Conservation (phyloP, 64 coral and sea anemone genomes). For the Porites lutea region DNA sequence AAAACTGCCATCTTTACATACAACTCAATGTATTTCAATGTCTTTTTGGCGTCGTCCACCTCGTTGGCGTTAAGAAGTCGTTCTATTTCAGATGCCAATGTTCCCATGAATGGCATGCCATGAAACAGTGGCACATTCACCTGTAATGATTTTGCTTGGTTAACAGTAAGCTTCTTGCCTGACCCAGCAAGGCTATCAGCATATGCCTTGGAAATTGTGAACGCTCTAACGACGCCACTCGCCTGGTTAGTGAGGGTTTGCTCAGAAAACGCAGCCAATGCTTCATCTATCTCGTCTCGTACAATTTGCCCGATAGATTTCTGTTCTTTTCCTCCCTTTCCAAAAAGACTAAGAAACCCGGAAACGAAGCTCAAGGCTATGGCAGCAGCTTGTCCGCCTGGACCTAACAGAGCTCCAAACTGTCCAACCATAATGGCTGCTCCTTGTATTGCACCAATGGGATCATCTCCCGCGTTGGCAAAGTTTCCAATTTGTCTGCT, state of each 20-base stretch:
- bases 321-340: not conserved
- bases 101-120: conserved; percentile 9
- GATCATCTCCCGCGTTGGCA: too few species aligned
- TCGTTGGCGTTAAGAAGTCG: too few species aligned
- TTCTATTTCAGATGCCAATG: too few species aligned
- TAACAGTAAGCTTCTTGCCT: not conserved
- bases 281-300: conserved; percentile 21
- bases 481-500: too few species aligned
- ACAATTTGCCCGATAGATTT: not conserved
- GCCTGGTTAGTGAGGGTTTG: not conserved
- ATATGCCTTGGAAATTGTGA: not conserved
- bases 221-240: not conserved
- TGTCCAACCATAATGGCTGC: not conserved
- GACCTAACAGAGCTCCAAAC: not conserved
- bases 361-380: not conserved
- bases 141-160: not conserved
- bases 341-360: not conserved
- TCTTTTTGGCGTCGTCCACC: too few species aligned
- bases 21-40: too few species aligned
- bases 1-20: too few species aligned
- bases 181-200: not conserved
- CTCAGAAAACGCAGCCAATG: not conserved
- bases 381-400: not conserved
- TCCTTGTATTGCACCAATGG: conserved; percentile 8
- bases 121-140: not conserved